These are phyloP conservation scores for Congeria kusceri DNA, from an alignment of 2,888 invertebrate genomes.

Conservation along the genomic window DNA sequence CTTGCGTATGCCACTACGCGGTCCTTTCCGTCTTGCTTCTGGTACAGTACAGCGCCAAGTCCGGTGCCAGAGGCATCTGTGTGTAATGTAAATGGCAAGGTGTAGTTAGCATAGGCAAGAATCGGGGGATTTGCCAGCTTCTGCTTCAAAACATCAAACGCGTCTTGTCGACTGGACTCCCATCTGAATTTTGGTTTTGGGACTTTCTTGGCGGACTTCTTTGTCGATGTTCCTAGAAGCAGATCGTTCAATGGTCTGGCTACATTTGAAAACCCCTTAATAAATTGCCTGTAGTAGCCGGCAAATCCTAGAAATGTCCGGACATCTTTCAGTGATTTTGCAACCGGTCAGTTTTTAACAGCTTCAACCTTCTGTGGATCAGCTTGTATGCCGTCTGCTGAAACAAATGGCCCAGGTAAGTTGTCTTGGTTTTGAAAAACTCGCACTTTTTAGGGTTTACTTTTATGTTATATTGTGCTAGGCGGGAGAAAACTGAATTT, in stretches of 20 bases:
- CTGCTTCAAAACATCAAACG: too few species aligned
- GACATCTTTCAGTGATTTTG: slow-evolving; percentile 24
- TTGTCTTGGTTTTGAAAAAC: slow-evolving; percentile 18
- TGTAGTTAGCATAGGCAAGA: too few species aligned
- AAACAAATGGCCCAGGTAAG: slow-evolving; percentile 35
- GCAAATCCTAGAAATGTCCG: slow-evolving; percentile 25
- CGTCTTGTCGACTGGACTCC: too few species aligned
- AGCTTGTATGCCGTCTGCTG: slow-evolving; percentile 22
- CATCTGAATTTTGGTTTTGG: too few species aligned
- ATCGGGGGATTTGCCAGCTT: too few species aligned
- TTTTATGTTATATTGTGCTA: slow-evolving; percentile 11
- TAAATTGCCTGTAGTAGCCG: slow-evolving; percentile 29
- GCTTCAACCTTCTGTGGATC: slow-evolving; percentile 28
- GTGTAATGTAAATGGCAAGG: too few species aligned
- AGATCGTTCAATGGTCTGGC: slow-evolving; percentile 27
- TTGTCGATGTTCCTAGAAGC: slow-evolving; percentile 20
- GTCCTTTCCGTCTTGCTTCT: too few species aligned
- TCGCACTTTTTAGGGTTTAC: slow-evolving; percentile 30
- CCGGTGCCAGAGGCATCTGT: too few species aligned
- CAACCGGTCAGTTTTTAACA: slow-evolving; percentile 29
- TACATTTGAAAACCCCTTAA: slow-evolving; percentile 14
- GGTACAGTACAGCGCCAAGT: too few species aligned
- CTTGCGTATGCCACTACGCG: too few species aligned
- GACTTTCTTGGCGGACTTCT: neutral
- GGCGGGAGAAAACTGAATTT: slow-evolving; percentile 8